phyloP scores from a whole-genome alignment of 2,113 vertebrate genomes.

The Oreochromis tanganicae region DNA sequence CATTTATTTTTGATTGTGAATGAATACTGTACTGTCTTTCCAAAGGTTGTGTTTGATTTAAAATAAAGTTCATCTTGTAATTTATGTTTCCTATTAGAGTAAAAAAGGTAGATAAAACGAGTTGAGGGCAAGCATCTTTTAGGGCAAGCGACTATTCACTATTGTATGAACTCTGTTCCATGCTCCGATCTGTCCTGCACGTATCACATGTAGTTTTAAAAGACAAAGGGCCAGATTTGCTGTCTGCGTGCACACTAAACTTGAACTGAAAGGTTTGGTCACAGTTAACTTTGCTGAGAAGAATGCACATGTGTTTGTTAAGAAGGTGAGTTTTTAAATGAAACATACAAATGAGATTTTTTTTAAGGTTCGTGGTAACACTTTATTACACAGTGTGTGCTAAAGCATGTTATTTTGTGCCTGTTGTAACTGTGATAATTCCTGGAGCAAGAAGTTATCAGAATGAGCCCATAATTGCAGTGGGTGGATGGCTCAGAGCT shows the following conservation, averaged over 20 bases:
- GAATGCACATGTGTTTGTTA: background rate
- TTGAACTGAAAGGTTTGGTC: background rate
- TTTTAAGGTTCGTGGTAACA: background rate
- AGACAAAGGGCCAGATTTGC: background rate
- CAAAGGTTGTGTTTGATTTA: background rate
- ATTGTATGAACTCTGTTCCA: background rate
- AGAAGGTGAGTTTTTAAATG: background rate
- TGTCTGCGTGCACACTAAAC: background rate
- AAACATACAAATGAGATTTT: background rate
- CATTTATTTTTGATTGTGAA: background rate
- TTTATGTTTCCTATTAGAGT: background rate
- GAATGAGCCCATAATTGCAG: background rate
- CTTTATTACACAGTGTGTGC: background rate
- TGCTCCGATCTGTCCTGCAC: background rate
- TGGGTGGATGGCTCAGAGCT: background rate
- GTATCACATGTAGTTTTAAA: background rate
- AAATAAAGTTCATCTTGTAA: background rate
- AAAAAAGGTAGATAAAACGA: background rate
- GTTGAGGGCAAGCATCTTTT: background rate
- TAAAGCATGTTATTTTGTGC: background rate
- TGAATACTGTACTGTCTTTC: background rate
- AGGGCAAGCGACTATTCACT: background rate
- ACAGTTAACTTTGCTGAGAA: background rate
- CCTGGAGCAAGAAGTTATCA: background rate
- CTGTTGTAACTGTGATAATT: background rate